Conservation (phyloP, 2,797 vertebrate genomes). For the Pseudotriccus pelzelni region DNA sequence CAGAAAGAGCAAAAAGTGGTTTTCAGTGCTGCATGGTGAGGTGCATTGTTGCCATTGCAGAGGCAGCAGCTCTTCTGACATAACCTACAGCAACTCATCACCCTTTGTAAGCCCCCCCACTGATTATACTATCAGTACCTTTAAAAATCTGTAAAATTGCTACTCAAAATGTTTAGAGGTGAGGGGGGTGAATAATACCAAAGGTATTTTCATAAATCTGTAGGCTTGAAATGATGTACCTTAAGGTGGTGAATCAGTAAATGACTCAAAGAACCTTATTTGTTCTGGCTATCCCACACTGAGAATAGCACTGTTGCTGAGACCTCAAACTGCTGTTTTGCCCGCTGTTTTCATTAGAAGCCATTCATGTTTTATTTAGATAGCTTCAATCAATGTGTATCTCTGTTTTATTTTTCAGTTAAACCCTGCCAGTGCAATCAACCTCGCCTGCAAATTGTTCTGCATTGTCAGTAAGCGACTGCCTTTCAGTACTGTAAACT, state of each 20-base stretch:
- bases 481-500: constrained; percentile 6
- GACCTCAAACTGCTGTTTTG: constrained; percentile 17
- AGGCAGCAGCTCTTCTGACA: neutral
- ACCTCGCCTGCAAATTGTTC: neutral
- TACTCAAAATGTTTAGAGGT: neutral
- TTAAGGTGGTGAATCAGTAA: neutral
- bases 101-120: neutral
- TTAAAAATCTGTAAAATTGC: neutral
- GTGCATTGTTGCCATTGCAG: neutral
- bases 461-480: constrained; percentile 4
- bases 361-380: constrained; percentile 48
- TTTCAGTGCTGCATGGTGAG: neutral
- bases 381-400: constrained; percentile 19
- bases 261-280: neutral
- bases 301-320: neutral
- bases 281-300: neutral
- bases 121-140: neutral
- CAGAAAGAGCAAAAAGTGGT: neutral
- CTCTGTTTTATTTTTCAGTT: constrained; percentile 45
- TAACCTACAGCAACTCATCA: neutral
- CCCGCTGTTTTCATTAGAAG: constrained; percentile 30
- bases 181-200: neutral
- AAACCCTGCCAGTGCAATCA: neutral
- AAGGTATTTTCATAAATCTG: neutral
- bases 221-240: neutral